Base-by-base conservation (phyloP, 2,888 invertebrate genomes). In the Pyrochroa serraticornis region DNA sequence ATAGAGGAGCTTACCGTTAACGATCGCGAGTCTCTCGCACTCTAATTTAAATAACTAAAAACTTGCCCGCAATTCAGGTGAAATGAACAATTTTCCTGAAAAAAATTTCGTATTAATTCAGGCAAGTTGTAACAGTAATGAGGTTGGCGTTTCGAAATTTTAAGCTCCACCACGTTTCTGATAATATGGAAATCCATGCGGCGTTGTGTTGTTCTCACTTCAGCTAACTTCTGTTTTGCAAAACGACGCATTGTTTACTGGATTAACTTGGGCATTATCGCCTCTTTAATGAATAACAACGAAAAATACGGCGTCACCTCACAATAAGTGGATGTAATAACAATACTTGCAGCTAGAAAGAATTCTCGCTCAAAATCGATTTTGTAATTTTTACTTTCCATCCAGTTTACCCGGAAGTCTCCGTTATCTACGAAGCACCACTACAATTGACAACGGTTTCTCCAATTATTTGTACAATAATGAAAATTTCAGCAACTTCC, bases 101-200 rank as follows among this genome's bases (percentile, higher is more conserved):
- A 42, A 47, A 42, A 22, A 12, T 3, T 32, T 9, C n/a, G 50
- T 46, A 46, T 51, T 41, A 46, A 51, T 56, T 45, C 41, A 49
- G 49, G 43, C 44, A 49, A 34, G 45, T 51, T 30, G 45, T 50
- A 37, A 51, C 38, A 39, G 45, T 50, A 37, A 51, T 44, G 45
- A 50, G 45, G 39, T 14, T 37, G 37, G 36, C 34, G 50, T 41
- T 59, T 59, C 41, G 54, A 35, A 54, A 59, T 59, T 59, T 50
- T 49, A 59, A 59, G 59, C 54, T 58, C 39, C 30, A 59, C 36
- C 43, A 44, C 54, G 49, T 49, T 54, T 54, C 47, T 46, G 54
- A 54, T 59, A 54, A 50, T 54, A 54, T 54, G 59, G 45, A 54
- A 59, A 59, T 54, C 46, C 50, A 54, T 59, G 54, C 54, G 44